Conservation (phyloP, 1,140 invertebrate species). For the Episyrphus balteatus region DNA sequence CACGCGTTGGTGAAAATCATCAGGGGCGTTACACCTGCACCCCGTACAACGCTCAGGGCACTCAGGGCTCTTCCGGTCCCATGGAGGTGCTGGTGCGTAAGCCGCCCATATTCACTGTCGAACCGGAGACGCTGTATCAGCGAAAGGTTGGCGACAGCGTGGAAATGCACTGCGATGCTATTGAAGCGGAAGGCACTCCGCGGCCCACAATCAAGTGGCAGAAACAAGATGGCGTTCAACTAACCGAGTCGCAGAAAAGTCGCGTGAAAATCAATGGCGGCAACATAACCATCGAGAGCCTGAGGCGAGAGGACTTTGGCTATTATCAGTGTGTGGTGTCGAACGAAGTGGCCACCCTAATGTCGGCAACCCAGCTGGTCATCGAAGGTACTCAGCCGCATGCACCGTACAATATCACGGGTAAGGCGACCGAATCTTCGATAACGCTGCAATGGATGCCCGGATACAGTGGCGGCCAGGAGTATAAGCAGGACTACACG, state of each 20-base stretch:
- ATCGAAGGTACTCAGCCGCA: conserved; percentile 94
- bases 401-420: conserved; percentile 87
- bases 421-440: conserved; percentile 74
- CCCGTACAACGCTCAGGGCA: conserved; percentile 87
- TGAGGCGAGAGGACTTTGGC: conserved; percentile 83
- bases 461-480: conserved; percentile 86
- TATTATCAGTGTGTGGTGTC: conserved; percentile 89
- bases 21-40: conserved; percentile 88
- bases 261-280: conserved; percentile 67
- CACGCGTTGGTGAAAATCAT: conserved; percentile 77
- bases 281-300: conserved; percentile 82
- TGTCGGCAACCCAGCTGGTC: conserved; percentile 78
- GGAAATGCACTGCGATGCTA: conserved; percentile 85
- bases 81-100: conserved; percentile 95
- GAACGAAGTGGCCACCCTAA: conserved; percentile 90
- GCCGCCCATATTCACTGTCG: conserved; percentile 71
- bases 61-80: conserved; percentile 78
- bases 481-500: conserved; percentile 88
- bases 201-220: conserved; percentile 84
- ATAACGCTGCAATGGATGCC: conserved; percentile 87
- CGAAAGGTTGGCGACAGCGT: conserved; percentile 80
- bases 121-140: conserved; percentile 77
- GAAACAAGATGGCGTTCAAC: conserved; percentile 65
- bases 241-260: conserved; percentile 54
- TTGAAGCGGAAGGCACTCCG: conserved; percentile 82